These are phyloP conservation scores for Chymomyza procnemis DNA, from an alignment of 2,888 invertebrate genomes.

Conservation along the genomic window DNA sequence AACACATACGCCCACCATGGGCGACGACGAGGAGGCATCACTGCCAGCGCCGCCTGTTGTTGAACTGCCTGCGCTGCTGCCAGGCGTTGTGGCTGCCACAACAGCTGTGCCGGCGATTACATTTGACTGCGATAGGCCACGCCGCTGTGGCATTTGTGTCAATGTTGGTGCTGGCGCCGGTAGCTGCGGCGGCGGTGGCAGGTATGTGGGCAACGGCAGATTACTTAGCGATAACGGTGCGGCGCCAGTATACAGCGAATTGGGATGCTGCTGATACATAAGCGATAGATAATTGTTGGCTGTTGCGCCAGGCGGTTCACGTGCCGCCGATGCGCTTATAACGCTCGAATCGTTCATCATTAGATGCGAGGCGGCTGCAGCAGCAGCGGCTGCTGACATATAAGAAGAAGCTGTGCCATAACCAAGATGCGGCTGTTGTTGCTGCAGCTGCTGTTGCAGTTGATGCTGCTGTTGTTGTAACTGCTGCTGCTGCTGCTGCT, in stretches of 20 bases:
- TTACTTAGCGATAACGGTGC: slow-evolving; percentile 34
- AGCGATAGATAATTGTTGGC: not conserved
- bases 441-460: slow-evolving; percentile 31
- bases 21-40: slow-evolving; percentile 82
- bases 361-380: slow-evolving; percentile 72
- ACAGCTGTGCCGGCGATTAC: slow-evolving; percentile 24
- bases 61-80: slow-evolving; percentile 51
- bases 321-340: slow-evolving; percentile 74
- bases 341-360: slow-evolving; percentile 78
- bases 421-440: slow-evolving; percentile 49
- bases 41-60: slow-evolving; percentile 39
- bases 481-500: slow-evolving; percentile 25
- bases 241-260: slow-evolving; percentile 21
- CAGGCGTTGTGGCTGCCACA: slow-evolving; percentile 49
- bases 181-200: slow-evolving; percentile 46
- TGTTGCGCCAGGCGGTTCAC: slow-evolving; percentile 61
- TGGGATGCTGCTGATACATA: slow-evolving; percentile 14
- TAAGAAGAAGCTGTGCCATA: slow-evolving; percentile 10
- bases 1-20: slow-evolving; percentile 93
- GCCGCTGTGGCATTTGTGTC: slow-evolving; percentile 26
- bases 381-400: slow-evolving; percentile 60
- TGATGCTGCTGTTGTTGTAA: slow-evolving; percentile 39
- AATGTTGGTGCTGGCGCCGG: slow-evolving; percentile 21
- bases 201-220: slow-evolving; percentile 42
- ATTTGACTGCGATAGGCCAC: not conserved